These are phyloP conservation scores for Ischnus inquisitorius DNA, from an alignment of 2,888 invertebrate genomes.

Conservation along the genomic window DNA sequence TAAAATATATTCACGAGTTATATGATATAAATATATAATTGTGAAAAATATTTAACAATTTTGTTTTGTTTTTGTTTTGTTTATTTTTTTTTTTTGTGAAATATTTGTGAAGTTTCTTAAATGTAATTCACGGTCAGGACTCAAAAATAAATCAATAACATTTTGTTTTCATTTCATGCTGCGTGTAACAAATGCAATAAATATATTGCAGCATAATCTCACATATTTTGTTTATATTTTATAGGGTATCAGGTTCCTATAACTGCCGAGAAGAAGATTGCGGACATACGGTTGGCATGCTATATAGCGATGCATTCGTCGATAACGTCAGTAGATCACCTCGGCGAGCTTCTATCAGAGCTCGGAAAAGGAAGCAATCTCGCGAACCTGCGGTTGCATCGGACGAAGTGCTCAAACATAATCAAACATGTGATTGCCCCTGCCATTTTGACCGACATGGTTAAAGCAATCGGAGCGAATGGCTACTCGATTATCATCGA, in stretches of 20 bases:
- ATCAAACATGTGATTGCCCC: conserved; percentile 69
- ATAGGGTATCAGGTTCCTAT: background rate
- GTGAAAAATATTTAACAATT: no score
- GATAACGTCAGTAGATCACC: conserved; percentile 69
- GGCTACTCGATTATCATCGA: conserved; percentile 69
- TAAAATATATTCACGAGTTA: no score
- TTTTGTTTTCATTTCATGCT: background rate
- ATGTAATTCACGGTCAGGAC: no score
- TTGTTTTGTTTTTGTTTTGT: no score
- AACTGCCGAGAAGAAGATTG: conserved; percentile 31
- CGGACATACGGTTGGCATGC: conserved; percentile 65
- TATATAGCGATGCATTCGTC: conserved; percentile 66
- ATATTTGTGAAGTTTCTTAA: no score
- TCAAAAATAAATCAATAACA: background rate
- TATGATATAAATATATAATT: no score
- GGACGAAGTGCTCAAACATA: conserved; percentile 71
- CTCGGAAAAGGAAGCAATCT: conserved; percentile 55
- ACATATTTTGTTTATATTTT: background rate
- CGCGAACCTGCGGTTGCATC: conserved; percentile 60
- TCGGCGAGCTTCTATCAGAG: conserved; percentile 60
- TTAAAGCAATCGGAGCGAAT: conserved; percentile 63
- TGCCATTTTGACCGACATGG: conserved; percentile 58
- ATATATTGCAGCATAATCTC: background rate
- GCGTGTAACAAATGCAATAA: background rate
- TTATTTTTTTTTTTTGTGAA: no score